These are phyloP conservation scores for Pantherophis alleghaniensis DNA, from an alignment of 2,797 vertebrate genomes.

Conservation along the genomic window DNA sequence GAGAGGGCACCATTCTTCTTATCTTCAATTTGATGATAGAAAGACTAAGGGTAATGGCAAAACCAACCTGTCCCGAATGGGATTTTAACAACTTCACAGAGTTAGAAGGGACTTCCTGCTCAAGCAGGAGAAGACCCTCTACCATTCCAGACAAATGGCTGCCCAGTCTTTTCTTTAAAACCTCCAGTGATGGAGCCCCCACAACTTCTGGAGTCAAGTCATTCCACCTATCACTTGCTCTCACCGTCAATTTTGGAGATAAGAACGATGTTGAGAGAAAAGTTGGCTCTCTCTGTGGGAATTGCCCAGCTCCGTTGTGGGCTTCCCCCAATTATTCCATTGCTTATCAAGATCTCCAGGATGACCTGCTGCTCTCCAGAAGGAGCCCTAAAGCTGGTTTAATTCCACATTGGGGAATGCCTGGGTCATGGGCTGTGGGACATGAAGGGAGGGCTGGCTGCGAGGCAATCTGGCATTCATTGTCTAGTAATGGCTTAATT, in stretches of 20 bases:
- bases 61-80: neutral
- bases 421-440: neutral
- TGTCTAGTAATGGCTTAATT: constrained; percentile 63
- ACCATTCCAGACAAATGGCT: neutral
- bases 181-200: neutral
- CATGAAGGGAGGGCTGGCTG: neutral
- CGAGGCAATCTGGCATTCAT: constrained; percentile 61
- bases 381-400: neutral
- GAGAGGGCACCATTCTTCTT: neutral
- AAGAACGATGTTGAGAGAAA: neutral
- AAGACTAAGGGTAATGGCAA: neutral
- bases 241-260: neutral
- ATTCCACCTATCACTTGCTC: neutral
- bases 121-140: neutral
- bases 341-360: neutral
- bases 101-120: neutral
- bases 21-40: neutral
- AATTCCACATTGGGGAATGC: neutral
- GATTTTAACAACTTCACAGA: neutral
- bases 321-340: neutral
- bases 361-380: constrained; percentile 19
- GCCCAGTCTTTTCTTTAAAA: neutral
- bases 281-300: neutral
- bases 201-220: neutral
- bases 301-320: neutral